Conservation (phyloP, 2,888 invertebrate species). For the Limnephilus rhombicus region DNA sequence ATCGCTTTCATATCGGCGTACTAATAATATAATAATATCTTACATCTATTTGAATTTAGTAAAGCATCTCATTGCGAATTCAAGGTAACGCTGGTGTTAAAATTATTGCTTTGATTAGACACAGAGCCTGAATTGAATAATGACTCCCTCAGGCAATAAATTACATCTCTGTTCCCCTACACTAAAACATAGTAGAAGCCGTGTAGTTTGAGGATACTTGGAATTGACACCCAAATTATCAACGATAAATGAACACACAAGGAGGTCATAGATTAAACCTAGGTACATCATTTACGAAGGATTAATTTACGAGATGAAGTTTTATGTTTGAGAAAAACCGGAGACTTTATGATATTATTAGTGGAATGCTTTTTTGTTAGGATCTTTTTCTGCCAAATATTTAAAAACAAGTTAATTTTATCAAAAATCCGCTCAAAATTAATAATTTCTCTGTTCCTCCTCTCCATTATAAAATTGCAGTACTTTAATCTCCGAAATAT, state of each 20-base stretch:
- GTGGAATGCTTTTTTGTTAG: neutral
- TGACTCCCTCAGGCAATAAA: neutral
- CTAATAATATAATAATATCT: neutral
- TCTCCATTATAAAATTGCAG: neutral
- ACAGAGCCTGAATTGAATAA: neutral
- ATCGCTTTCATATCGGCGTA: neutral
- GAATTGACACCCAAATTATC: neutral
- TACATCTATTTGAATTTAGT: neutral
- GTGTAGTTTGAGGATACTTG: neutral
- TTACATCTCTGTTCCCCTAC: neutral
- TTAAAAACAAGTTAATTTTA: neutral
- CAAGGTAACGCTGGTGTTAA: neutral
- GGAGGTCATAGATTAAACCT: neutral
- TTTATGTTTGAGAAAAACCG: neutral
- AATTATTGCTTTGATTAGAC: neutral
- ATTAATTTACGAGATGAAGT: neutral
- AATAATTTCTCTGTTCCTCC: neutral
- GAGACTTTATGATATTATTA: no score
- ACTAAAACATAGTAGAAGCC: neutral
- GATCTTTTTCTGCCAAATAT: neutral
- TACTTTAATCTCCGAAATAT: neutral
- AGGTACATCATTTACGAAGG: neutral
- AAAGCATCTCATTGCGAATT: neutral
- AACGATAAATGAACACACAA: neutral
- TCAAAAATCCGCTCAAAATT: neutral